Evolutionary conservation across 2,888 invertebrate genomes (phyloP).

Genomic region (Spodoptera picta): DNA sequence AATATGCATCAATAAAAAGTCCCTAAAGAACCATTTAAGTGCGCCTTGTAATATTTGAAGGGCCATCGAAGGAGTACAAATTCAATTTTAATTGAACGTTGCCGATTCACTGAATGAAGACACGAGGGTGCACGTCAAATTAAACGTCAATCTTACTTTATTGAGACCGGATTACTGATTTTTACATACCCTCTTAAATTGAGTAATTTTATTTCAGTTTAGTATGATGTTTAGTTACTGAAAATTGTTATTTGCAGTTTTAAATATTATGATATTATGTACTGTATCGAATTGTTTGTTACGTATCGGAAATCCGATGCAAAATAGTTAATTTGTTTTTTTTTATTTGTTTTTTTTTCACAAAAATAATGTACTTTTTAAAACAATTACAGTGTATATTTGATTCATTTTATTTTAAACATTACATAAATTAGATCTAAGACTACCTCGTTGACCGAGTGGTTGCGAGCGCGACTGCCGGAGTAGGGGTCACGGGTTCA

Average conservation of each 20-base stretch:
- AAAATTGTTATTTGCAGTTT: neutral
- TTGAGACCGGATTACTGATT: constrained; percentile 46
- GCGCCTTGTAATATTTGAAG: constrained; percentile 58
- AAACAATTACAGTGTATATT: no score
- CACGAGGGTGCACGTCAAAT: constrained; percentile 67
- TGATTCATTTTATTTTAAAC: no score
- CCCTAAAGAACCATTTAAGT: constrained; percentile 44
- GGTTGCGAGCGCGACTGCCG: no score
- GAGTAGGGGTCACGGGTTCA: no score
- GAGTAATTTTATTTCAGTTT: constrained; percentile 7
- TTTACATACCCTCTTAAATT: constrained; percentile 40
- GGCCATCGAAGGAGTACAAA: constrained; percentile 70
- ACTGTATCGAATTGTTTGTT: no score
- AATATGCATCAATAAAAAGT: constrained; percentile 25
- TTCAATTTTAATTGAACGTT: constrained; percentile 82
- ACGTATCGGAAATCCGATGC: no score
- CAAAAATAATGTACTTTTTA: no score
- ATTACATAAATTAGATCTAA: no score
- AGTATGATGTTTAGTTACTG: neutral
- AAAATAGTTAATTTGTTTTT: no score
- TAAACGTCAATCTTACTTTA: constrained; percentile 66
- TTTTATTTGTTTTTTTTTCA: no score
- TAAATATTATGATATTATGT: neutral
- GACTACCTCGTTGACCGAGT: no score
- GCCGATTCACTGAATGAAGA: constrained; percentile 76